Evolutionary conservation across 2,113 vertebrate genomes (phyloP).

Genomic region (Plotosus lineatus): DNA sequence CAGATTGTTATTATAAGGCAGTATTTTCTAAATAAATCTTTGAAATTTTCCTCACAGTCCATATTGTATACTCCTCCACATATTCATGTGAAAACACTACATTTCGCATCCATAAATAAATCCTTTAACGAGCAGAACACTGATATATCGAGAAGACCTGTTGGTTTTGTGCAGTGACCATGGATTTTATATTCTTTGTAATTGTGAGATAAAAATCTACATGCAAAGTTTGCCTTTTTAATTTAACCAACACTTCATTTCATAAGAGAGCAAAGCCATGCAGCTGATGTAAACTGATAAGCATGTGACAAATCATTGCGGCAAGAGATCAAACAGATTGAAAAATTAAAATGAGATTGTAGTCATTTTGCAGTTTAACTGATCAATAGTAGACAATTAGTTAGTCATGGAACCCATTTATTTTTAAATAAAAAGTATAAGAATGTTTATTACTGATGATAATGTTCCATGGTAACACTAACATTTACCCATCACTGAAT

Average conservation of each 20-base stretch:
- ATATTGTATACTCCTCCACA: not conserved
- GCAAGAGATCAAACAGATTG: not conserved
- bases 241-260: slow-evolving; percentile 39
- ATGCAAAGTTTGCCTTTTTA: slow-evolving; percentile 22
- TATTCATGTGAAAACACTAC: no score
- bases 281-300: not conserved
- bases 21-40: not conserved
- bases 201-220: slow-evolving; percentile 12
- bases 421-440: not conserved
- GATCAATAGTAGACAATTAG: not conserved
- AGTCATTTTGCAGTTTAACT: not conserved
- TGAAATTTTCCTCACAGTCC: not conserved
- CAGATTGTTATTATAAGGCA: not conserved
- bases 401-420: not conserved
- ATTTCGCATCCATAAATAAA: not conserved
- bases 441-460: no score
- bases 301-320: not conserved
- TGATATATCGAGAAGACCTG: not conserved
- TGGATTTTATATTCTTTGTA: not conserved
- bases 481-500: no score
- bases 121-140: not conserved
- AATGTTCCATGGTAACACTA: no score
- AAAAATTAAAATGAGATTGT: not conserved
- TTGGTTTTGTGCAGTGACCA: not conserved
- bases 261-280: not conserved